Conservation (phyloP, 2,797 vertebrate species). For the Amniataba percoides region DNA sequence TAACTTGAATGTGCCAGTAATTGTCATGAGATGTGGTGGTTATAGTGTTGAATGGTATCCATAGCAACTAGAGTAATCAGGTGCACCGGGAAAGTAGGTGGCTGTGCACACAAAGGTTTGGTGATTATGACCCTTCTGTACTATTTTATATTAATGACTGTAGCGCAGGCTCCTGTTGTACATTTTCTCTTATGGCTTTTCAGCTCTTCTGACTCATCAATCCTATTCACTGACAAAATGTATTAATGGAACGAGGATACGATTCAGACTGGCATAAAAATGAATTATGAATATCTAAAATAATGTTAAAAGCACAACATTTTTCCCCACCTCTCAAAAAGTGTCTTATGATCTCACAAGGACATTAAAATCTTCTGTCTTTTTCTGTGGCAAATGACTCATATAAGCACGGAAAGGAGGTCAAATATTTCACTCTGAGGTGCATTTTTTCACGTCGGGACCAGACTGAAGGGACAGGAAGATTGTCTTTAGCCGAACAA, state of each 20-base stretch:
- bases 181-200: background rate
- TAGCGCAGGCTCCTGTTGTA: background rate
- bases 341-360: background rate
- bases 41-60: conserved; percentile 51
- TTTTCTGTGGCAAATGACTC: background rate
- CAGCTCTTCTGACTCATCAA: background rate
- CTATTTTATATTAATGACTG: conserved; percentile 21
- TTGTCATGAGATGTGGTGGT: conserved; percentile 21
- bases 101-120: conserved; percentile 22
- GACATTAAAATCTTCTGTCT: background rate
- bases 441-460: conserved; percentile 9
- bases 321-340: background rate
- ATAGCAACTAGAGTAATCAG: conserved; percentile 64
- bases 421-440: background rate
- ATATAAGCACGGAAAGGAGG: background rate
- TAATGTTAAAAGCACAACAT: background rate
- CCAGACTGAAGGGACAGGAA: conserved; percentile 2
- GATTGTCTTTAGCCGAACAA: conserved; percentile 39
- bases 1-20: conserved; percentile 37
- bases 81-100: conserved; percentile 28
- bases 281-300: background rate
- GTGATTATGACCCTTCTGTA: conserved; percentile 46
- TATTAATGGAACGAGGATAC: background rate
- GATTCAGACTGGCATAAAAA: background rate
- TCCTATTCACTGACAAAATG: background rate